Percentiles rank a stretch among this genome's conserved stretches.
Conservation (phyloP, 2,888 invertebrate species). For the Heliconius charithonia region DNA sequence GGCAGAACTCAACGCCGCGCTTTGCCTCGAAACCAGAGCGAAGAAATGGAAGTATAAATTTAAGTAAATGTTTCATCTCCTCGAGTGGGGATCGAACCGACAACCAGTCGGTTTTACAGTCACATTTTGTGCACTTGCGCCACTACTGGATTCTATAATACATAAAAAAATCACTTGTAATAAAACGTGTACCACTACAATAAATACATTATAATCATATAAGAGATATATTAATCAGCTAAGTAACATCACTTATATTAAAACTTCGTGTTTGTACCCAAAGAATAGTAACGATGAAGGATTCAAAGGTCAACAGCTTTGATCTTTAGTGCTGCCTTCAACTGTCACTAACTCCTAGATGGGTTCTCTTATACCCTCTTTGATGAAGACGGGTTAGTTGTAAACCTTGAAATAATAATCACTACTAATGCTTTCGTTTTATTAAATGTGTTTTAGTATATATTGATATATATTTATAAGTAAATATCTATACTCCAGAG, state of each 20-base stretch:
- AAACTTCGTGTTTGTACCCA: background rate
- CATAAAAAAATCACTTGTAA: too few relatives aligned
- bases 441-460: background rate
- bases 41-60: too few relatives aligned
- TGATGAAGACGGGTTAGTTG: constrained; percentile 13
- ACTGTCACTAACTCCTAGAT: constrained; percentile 21
- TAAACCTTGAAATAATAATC: constrained; percentile 13
- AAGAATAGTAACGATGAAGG: constrained; percentile 3
- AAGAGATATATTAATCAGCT: background rate
- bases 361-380: background rate
- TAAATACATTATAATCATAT: too few relatives aligned
- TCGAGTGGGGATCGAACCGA: too few relatives aligned
- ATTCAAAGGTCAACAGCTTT: constrained; percentile 12
- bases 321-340: constrained; percentile 11
- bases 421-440: background rate
- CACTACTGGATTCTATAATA: too few relatives aligned
- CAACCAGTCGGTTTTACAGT: too few relatives aligned
- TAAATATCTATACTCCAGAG: too few relatives aligned
- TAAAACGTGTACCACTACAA: background rate
- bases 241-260: constrained; percentile 14
- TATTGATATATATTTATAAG: background rate
- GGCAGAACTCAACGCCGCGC: too few relatives aligned
- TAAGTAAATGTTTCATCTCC: too few relatives aligned
- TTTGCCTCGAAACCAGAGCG: too few relatives aligned
- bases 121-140: too few relatives aligned